Conservation (phyloP, 2,113 vertebrate genomes). For the Catharus bicknelli region DNA sequence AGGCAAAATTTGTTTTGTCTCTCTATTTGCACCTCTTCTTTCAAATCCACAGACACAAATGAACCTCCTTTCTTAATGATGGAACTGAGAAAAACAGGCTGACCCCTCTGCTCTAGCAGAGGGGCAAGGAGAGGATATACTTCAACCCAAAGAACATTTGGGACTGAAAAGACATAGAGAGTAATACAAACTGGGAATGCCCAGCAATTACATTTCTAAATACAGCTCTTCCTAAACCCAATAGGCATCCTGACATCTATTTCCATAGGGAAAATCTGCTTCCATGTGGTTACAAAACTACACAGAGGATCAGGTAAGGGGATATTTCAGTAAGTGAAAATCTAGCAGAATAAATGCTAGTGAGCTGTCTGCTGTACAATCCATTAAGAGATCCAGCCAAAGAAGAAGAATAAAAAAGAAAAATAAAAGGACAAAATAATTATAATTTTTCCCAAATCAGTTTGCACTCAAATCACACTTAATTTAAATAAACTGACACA, state of each 20-base stretch:
- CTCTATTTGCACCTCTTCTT: neutral
- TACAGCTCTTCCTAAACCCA: neutral
- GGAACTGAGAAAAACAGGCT: neutral
- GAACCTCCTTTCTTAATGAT: neutral
- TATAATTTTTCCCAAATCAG: neutral
- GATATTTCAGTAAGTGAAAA: neutral
- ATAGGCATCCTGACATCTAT: fast-evolving
- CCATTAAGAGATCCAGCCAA: neutral
- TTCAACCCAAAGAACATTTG: neutral
- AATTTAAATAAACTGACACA: neutral
- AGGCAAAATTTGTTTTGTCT: neutral
- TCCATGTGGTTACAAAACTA: neutral
- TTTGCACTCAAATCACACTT: neutral
- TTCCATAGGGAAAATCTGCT: neutral
- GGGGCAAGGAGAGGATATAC: neutral
- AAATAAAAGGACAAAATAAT: neutral
- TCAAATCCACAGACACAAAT: neutral
- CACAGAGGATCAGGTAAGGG: neutral
- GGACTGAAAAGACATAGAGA: neutral
- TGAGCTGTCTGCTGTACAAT: neutral
- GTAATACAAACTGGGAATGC: fast-evolving
- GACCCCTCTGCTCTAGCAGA: neutral
- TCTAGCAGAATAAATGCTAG: neutral
- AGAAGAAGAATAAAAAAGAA: neutral
- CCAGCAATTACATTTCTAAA: neutral